Conservation (phyloP, 2,797 vertebrate species). For the Hydrolagus colliei region DNA sequence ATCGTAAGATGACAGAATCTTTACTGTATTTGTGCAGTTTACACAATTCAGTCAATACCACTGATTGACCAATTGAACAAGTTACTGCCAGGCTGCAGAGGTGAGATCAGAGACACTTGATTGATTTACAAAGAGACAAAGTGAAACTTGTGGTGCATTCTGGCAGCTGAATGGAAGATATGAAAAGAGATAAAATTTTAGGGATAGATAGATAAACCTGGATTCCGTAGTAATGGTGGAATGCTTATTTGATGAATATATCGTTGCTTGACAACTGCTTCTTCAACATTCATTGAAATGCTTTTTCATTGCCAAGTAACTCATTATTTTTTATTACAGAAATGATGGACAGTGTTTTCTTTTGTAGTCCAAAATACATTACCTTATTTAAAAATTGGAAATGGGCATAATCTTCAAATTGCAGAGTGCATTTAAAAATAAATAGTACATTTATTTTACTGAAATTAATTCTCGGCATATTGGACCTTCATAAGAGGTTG, state of each 20-base stretch:
- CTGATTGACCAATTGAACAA: neutral
- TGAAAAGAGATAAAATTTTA: neutral
- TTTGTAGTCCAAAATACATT: neutral
- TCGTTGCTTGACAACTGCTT: neutral
- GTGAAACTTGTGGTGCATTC: neutral
- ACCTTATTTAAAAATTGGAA: neutral
- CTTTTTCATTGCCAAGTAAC: neutral
- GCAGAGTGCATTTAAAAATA: neutral
- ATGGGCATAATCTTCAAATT: neutral
- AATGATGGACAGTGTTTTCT: neutral
- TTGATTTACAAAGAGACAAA: neutral
- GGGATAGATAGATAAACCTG: neutral
- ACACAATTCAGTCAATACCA: neutral
- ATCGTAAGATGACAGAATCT: neutral
- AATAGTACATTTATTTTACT: neutral
- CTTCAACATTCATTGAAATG: neutral
- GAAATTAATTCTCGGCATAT: neutral
- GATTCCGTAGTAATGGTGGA: neutral
- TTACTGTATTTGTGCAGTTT: neutral
- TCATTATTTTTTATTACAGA: neutral
- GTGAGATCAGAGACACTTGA: neutral
- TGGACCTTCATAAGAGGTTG: neutral
- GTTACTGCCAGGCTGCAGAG: neutral
- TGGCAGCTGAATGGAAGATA: conserved; percentile 2
- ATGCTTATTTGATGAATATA: neutral